Conservation (phyloP, 2,797 vertebrate species). For the Sebastes variabilis region DNA sequence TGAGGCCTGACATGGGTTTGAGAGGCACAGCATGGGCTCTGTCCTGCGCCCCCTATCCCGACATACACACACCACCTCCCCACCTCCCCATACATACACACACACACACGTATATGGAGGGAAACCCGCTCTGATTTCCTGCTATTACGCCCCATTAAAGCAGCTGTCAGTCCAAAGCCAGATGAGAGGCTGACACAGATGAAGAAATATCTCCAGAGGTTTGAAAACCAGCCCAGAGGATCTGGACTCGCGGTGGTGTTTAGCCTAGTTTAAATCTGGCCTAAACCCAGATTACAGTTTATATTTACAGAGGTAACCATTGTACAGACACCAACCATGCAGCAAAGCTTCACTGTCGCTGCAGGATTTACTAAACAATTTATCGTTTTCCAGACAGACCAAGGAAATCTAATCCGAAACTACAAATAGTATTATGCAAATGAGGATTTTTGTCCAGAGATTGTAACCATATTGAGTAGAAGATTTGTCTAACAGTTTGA, state of each 20-base stretch:
- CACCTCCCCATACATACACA: neutral
- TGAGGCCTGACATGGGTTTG: constrained; percentile 66
- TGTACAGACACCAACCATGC: constrained; percentile 15
- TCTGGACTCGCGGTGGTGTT: constrained; percentile 58
- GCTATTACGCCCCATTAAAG: constrained; percentile 85
- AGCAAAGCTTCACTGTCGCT: constrained; percentile 31
- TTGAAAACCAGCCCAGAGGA: constrained; percentile 64
- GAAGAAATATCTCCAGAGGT: constrained; percentile 76
- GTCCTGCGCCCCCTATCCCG: constrained; percentile 54
- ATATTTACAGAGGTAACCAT: constrained; percentile 61
- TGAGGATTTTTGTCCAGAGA: neutral
- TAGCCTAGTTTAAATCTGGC: constrained; percentile 62
- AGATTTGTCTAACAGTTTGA: neutral
- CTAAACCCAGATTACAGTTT: constrained; percentile 65
- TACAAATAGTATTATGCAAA: constrained; percentile 25
- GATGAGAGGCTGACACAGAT: constrained; percentile 84
- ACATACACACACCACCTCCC: constrained; percentile 31
- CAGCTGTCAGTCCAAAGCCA: constrained; percentile 83
- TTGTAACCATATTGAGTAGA: neutral
- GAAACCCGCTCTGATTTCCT: constrained; percentile 85
- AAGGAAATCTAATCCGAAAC: constrained; percentile 15
- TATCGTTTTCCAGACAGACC: constrained; percentile 9
- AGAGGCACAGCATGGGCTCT: constrained; percentile 74
- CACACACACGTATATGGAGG: constrained; percentile 56
- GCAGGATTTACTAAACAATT: constrained; percentile 7